Evolutionary conservation across 2,888 invertebrate species (phyloP), one percentile per base, ranked within the genome.

Genomic region (Taphrorychus bicolor): DNA sequence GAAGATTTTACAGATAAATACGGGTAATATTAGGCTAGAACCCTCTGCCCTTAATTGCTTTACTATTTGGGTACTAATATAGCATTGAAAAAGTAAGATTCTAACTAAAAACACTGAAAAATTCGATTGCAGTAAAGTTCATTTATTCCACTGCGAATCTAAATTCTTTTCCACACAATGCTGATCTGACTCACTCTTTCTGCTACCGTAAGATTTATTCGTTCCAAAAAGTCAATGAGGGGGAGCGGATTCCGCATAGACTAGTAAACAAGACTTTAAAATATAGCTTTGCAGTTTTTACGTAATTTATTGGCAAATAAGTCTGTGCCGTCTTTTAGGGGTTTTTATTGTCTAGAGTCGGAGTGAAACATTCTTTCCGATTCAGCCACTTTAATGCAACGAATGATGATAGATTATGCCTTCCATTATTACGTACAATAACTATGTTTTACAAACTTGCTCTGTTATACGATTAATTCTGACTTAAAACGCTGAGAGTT

Each of bases 251-350:
- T 56, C 56, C 61, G 61, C 52, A 52, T 62, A 57, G 66, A 57
- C 52, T 42, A 62, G 66, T 67, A 67, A 67, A 67, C 66, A 67
- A 52, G 66, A 58, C 58, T 67, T 67, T 67, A 67, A 67, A 67
- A 67, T 67, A 67, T 67, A 17, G 58, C 58, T 62, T 53, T 51
- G 48, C 14, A 52, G 40, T 51, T 67, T 58, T 67, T 58, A 40
- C 22, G 22, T 52, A 16, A 59, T 66, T 59, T 66, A 66, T 56
- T 49, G 49, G 22, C n/a, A 42, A 64, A 54, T 19, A 51, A 51
- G 3, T 45, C 45, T 45, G 14, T 16, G 2, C 45, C 14, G 45
- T 45, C 45, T 45, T 45, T 45, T 16, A 45, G 17, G 45, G 32
- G 45, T 14, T 45, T 45, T 45, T 45, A 11, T 45, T 16, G 45